phyloP scores from a whole-genome alignment of 2,797 vertebrate species.

The Arrhamphus sclerolepis region DNA sequence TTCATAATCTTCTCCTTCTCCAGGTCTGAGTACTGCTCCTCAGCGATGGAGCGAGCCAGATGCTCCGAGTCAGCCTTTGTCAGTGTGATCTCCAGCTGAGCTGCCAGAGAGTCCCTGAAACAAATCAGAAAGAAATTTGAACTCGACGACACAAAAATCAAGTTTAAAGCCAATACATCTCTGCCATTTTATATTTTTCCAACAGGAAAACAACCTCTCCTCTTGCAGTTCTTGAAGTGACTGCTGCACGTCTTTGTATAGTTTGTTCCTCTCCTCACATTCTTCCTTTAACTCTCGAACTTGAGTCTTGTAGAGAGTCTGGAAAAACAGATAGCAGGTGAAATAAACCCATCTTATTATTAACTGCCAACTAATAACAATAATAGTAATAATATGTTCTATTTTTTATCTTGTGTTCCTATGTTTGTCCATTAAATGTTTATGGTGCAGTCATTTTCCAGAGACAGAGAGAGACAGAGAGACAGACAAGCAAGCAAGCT shows the following conservation, averaged over 20 bases:
- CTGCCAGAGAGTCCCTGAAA: slow-evolving; percentile 92
- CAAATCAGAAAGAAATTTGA: neutral
- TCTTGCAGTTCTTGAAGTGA: slow-evolving; percentile 93
- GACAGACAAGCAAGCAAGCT: too few species aligned
- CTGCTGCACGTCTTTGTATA: slow-evolving; percentile 91
- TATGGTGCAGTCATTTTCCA: too few species aligned
- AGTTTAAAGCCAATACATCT: neutral
- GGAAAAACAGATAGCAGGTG: slow-evolving; percentile 15
- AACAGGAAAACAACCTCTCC: slow-evolving; percentile 83
- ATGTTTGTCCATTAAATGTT: too few species aligned
- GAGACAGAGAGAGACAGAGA: too few species aligned
- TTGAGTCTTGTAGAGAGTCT: slow-evolving; percentile 99
- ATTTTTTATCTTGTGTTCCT: too few species aligned
- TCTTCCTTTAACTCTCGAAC: slow-evolving; percentile 97
- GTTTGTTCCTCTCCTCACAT: slow-evolving; percentile 92
- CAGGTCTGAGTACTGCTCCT: slow-evolving; percentile 96
- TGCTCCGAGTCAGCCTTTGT: slow-evolving; percentile 97
- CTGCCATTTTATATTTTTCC: neutral
- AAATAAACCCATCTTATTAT: too few species aligned
- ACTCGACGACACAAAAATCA: neutral
- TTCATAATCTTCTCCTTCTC: slow-evolving; percentile 99
- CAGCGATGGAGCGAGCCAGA: slow-evolving; percentile 94
- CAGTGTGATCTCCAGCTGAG: slow-evolving; percentile 93
- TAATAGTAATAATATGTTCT: too few species aligned
- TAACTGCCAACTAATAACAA: too few species aligned